Evolutionary conservation across 2,113 vertebrate genomes (phyloP), one percentile per base, ranked within the genome.

Genomic region (Fulica atra): DNA sequence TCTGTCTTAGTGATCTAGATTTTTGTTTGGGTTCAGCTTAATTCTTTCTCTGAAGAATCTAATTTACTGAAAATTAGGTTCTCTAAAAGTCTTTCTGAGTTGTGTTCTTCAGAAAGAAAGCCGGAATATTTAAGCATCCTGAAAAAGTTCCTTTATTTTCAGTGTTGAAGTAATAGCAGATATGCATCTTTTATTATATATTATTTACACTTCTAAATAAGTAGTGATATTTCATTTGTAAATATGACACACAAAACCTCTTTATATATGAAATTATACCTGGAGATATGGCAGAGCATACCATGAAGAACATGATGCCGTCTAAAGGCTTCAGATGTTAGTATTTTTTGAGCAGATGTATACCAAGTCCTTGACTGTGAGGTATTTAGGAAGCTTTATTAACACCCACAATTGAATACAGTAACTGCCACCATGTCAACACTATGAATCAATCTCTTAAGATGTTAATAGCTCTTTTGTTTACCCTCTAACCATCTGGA

Each of bases 301-400:
- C 71, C 69, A 25, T 38, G 44, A 95, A 53, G 40, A 81, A 63
- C 0, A 0, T 35, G 53, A 31, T 66, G 20, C 16, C 56, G 7
- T 61, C 73, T 63, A 81, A 79, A 93, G 17, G 7, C 17, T 91
- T 64, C 80, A 81, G 60, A 61, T 66, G 35, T 70, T 76, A 68
- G 10, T 11, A 54, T 79, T 82, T 63, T 74, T 38, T 57, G 74
- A 93, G 94, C 38, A 96, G 68, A 87, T 93, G 85, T 42, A 83
- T 36, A 60, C 16, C 19, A 66, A 71, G n/a, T 86, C 71, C 68
- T 82, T 91, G 48, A 44, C 13, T 87, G 33, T 77, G 33, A 95
- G 92, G 71, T 89, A 66, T 87, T 53, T 82, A 69, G 48, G 92
- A 85, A 94, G 23, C 20, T 86, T 95, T 71, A 56, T 94, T 93